Evolutionary conservation across 2,888 invertebrate genomes (phyloP).

Genomic region (Patella ulyssiponensis): DNA sequence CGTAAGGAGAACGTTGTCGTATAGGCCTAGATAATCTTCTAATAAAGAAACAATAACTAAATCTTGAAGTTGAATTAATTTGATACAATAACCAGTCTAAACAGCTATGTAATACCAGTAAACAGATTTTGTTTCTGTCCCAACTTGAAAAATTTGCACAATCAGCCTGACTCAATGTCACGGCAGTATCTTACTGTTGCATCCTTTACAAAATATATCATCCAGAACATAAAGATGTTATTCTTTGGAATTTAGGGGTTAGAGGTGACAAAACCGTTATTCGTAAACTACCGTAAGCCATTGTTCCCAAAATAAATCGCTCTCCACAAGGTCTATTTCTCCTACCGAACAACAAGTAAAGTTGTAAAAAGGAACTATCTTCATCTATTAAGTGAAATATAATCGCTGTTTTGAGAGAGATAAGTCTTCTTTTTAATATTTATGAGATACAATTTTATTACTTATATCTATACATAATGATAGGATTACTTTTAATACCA

Average conservation of each 20-base stretch:
- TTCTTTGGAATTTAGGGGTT: slow-evolving; percentile 1
- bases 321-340: too few species aligned
- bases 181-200: not conserved
- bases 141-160: slow-evolving; percentile 6
- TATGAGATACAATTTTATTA: not conserved
- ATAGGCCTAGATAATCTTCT: too few species aligned
- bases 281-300: not conserved
- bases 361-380: too few species aligned
- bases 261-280: not conserved
- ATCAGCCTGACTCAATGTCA: not conserved
- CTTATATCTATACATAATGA: not conserved
- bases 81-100: too few species aligned
- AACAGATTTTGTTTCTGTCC: not conserved
- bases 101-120: too few species aligned
- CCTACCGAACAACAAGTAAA: too few species aligned
- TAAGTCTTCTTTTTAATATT: not conserved
- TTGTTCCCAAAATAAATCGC: not conserved
- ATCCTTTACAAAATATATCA: not conserved
- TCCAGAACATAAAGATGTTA: not conserved
- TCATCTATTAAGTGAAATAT: too few species aligned
- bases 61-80: too few species aligned
- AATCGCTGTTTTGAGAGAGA: too few species aligned
- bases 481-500: not conserved
- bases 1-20: too few species aligned
- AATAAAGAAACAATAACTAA: too few species aligned